A percentile compares a stretch with the other conserved stretches of the same genome.
These are phyloP conservation scores for Cantharis rustica DNA, from an alignment of 2,888 invertebrate genomes.

Conservation along the genomic window DNA sequence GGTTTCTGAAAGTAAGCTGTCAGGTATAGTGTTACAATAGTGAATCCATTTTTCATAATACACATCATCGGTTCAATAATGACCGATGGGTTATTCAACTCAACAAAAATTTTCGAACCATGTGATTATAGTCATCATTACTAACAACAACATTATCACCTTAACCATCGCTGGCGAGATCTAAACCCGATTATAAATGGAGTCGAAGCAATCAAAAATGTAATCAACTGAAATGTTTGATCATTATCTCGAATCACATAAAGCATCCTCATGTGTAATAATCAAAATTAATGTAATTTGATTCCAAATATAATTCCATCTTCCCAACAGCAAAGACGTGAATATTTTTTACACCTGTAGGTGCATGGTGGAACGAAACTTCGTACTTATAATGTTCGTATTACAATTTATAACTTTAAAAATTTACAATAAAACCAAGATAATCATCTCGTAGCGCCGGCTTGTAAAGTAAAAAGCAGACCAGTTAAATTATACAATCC, in stretches of 20 bases:
- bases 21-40: not conserved
- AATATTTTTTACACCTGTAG: conserved; percentile 1
- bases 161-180: not conserved
- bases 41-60: conserved; percentile 10
- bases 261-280: not conserved
- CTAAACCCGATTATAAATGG: not conserved
- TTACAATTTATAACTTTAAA: conserved; percentile 2
- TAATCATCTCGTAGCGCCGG: not conserved
- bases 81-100: conserved; percentile 10
- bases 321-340: not conserved
- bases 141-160: conserved; percentile 5
- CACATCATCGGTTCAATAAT: conserved; percentile 2
- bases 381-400: not conserved
- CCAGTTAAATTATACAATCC: not conserved
- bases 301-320: not conserved
- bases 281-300: not conserved
- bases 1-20: conserved; percentile 1
- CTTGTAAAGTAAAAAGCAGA: not conserved
- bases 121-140: not conserved
- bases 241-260: not conserved
- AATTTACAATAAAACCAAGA: conserved; percentile 6
- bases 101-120: not conserved
- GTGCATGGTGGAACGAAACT: not conserved
- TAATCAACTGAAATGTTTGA: not conserved
- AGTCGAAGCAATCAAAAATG: conserved; percentile 3